Base-by-base conservation (phyloP, 2,113 vertebrate genomes). In the Tricholaema leucomelas region DNA sequence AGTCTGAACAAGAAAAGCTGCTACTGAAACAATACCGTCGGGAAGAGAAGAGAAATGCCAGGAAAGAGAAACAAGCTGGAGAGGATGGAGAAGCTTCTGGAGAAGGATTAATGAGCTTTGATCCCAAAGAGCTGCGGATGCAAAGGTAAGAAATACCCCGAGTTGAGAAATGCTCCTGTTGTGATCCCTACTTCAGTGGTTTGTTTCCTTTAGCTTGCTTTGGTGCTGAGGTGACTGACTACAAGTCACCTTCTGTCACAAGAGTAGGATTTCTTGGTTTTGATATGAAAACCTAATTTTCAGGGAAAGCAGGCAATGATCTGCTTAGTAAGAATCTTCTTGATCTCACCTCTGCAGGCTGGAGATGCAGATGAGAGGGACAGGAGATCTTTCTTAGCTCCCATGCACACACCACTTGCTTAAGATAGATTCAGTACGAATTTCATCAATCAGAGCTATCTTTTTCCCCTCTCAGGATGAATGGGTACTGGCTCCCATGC, bases 1-100 rank as follows among this genome's bases (percentile, higher is more conserved):
- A 99, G 18, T 99, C 99, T 65, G 99, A 99, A 97, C 98, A 99
- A 97, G 99, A 99, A 97, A 99, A 97, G 71, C 97, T 98, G 94
- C 97, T 99, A 98, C 97, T 99, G 97, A 99, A 99, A 96, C 97
- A 98, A 3, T 98, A 97, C 96, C 99, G 99, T 59, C 98, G 98
- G 55, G 99, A 99, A 96, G 99, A 99, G 97, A 99, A 99, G 96
- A 98, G 97, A 55, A 98, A 98, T 96, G 98, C 98, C 86, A 99
- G 98, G 84, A 97, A 97, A 95, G 98, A 98, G 86, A 99, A 97
- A 97, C 98, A 98, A 91, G 33, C 92, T 83, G 96, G 94, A 8
- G 99, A 99, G 52, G 99, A 99, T 42, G 93, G 94, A 60, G 98
- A 99, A 65, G 40, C 71, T 92, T 94, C 96, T 24, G 96, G 94